A percentile compares a stretch with the other conserved stretches of the same genome.
Conservation (phyloP, 53 echinoderm and acorn worm species). For the Apostichopus leukothele region DNA sequence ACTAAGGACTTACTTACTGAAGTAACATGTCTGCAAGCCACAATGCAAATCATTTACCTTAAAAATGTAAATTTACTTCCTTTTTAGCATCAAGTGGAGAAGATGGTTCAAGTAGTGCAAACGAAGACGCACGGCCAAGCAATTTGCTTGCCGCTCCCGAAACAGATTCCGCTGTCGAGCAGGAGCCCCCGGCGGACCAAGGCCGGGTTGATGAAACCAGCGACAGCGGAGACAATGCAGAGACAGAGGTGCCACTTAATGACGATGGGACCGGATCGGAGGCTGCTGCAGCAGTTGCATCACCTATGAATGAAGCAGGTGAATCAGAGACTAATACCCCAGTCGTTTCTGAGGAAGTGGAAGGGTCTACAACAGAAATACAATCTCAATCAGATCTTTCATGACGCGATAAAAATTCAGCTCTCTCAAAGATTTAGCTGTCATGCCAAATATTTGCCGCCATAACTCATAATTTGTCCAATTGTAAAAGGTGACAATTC, state of each 20-base stretch:
- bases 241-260: not conserved
- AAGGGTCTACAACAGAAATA: not conserved
- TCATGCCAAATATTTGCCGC: constrained; percentile 11
- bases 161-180: not conserved
- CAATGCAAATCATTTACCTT: too few relatives aligned
- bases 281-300: not conserved
- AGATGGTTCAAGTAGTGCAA: constrained; percentile 4
- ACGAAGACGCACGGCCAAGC: not conserved
- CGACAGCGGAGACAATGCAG: not conserved
- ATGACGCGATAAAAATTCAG: not conserved
- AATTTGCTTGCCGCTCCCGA: not conserved
- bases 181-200: not conserved
- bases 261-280: not conserved
- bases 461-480: not conserved
- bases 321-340: not conserved
- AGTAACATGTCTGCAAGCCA: too few relatives aligned
- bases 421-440: not conserved
- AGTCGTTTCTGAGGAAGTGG: not conserved
- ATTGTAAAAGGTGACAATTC: not conserved
- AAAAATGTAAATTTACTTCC: not conserved
- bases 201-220: not conserved
- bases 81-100: constrained; percentile 32
- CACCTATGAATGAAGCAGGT: not conserved
- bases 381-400: not conserved
- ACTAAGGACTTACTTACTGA: too few relatives aligned